Evolutionary conservation across 2,888 invertebrate species (phyloP), one percentile per base, ranked within the genome.

Genomic region (Agonum fuliginosum): DNA sequence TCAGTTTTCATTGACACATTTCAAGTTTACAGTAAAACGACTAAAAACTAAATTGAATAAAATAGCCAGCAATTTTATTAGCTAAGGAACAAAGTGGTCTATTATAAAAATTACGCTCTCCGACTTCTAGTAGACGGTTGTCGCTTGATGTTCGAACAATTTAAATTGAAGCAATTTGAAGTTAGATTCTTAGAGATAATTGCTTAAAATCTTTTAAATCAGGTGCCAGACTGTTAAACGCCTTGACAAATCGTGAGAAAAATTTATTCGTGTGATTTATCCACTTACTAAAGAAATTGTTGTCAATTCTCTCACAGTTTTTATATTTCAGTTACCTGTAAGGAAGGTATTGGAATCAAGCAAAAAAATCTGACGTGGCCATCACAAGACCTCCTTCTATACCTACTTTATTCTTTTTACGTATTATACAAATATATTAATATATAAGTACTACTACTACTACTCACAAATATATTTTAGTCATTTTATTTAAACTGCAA

Each of bases 241-340:
- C 5, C 14, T 62, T 62, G 27, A 10, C 14, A 62, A 30, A 62
- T 62, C 58, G 58, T 62, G 58, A 62, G 58, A 27, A 62, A 62
- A 62, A 62, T 62, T 30, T 12, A 62, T 62, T 62, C 17, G 27
- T 54, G 24, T 54, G 54, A 54, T 27, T 54, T n/a, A 54, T 12
- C 22, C 54, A 54, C 48, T 54, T 54, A n/a, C n/a, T 30, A 30
- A 30, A 30, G 8, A 30, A 30, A 5, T 30, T 30, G 8, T 30
- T n/a, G n/a, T n/a, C n/a, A n/a, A n/a, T n/a, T n/a, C n/a, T n/a
- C n/a, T n/a, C n/a, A n/a, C n/a, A n/a, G n/a, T n/a, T n/a, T n/a
- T n/a, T n/a, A n/a, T 30, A 30, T 30, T 30, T 30, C 8, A 30
- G 30, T 5, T 8, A n/a, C n/a, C n/a, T n/a, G n/a, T n/a, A n/a